Base-by-base conservation (phyloP, 2,888 invertebrate genomes). In the Mythimna loreyi region DNA sequence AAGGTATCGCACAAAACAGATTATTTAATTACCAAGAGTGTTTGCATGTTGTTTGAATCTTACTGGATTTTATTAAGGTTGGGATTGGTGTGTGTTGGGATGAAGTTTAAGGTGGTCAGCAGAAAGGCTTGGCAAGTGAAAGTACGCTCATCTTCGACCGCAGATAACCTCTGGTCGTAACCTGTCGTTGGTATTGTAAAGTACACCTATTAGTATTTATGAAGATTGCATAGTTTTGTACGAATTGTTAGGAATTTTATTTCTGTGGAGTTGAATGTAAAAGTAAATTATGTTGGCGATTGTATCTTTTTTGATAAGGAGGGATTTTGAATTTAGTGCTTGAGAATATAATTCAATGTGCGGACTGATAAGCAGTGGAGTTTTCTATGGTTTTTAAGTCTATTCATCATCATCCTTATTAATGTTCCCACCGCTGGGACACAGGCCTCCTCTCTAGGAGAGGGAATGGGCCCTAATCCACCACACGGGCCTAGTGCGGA, bases 71-170 rank as follows among this genome's bases (percentile, higher is more conserved):
- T 6, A 0, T 25, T 30, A 81, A 57, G 66, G 69, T 65, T 21
- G 33, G 53, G 8, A 58, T 62, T 83, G 5, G 67, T 25, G 36
- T 81, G 74, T 8, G 1, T 67, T 40, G 16, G 3, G 9, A 19
- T 56, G 4, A 1, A 33, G 23, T 0, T 45, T 64, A 72, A 55
- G 52, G 25, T 80, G 67, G 74, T 73, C 62, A 80, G 79, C 75
- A 79, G 78, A 86, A 84, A 86, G 84, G 87, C 87, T 86, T 85
- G 88, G 86, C 83, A 83, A 92, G 93, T 93, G 94, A 94, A 94
- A 94, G 94, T 92, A 89, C 91, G 92, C 91, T 90, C 94, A 93
- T 94, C 94, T 89, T 82, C 85, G 90, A 92, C 90, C 91, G 85
- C 75, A 90, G 93, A 92, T 94, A 93, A 93, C 94, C 94, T 92